Evolutionary conservation across 2,113 vertebrate species (phyloP), one percentile per base, ranked within the genome.

Genomic region (Brachypteracias leptosomus): DNA sequence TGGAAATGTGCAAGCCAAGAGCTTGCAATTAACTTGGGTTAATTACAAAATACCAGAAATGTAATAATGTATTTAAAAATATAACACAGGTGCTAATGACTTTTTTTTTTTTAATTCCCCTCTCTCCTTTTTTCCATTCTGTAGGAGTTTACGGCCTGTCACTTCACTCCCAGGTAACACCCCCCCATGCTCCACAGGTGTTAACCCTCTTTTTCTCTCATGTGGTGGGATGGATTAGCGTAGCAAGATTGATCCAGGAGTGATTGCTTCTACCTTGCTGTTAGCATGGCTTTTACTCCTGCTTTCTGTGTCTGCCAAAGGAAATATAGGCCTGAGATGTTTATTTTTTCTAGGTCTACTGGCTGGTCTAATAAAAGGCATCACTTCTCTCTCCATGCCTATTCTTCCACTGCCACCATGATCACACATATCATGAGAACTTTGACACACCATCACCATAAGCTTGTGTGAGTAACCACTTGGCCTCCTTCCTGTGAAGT

Each of bases 21-120:
- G 38, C 54, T 93, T 2, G 11, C 74, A 93, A 95, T 96, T 97
- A 95, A 92, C 77, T 89, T 51, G 25, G 44, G 87, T 93, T 97
- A 95, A 95, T 96, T 95, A 94, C 73, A 88, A 95, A 96, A 96
- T 94, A 95, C 93, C 94, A 96, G 74, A 94, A 96, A 88, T 82
- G 65, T 79, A 96, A 96, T 85, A 91, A 90, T 52, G 67, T 81
- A 92, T 93, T 95, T 95, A 78, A 96, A 95, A 97, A 96, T 75
- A 87, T 21, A 95, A 68, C 73, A 92, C 84, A 95, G 73, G 80
- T 97, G 93, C 13, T 95, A 95, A 95, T 81, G 35, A 71, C 24
- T 16, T n/a, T 65, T 74, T 82, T 74, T 67, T 33, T 29, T 1
- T 21, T 31, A 11, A 42, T 11, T 6, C 7, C 7, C 31, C 15